A percentile compares a stretch with the other conserved stretches of the same genome.
Evolutionary conservation across 2,797 vertebrate genomes (phyloP).

Genomic region (Nyctibius grandis): DNA sequence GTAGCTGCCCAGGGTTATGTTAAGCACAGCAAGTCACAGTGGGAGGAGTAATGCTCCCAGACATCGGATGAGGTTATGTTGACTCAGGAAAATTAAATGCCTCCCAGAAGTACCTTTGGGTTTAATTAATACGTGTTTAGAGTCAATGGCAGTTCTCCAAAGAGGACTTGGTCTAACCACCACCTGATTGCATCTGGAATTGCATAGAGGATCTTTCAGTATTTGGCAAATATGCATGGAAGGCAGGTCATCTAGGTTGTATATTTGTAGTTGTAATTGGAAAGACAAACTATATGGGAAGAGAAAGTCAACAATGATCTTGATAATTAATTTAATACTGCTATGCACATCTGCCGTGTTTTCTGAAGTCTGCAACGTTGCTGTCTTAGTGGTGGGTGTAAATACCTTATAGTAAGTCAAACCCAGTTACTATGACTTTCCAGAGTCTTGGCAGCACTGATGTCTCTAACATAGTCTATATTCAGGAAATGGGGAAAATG

Average conservation of each 20-base stretch:
- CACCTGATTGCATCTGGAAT: not conserved
- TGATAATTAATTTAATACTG: not conserved
- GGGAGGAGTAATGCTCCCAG: not conserved
- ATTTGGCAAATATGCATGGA: not conserved
- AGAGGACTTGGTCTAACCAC: not conserved
- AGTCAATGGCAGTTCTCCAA: not conserved
- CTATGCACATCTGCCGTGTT: not conserved
- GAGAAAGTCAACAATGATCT: conserved; percentile 6
- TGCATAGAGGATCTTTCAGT: not conserved
- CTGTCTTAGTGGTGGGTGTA: not conserved
- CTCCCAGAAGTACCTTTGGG: not conserved
- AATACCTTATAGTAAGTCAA: not conserved
- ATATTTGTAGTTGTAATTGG: conserved; percentile 13
- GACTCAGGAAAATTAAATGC: not conserved
- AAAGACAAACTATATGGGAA: conserved; percentile 10
- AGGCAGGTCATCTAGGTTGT: not conserved
- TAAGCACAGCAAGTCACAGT: not conserved
- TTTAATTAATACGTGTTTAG: conserved; percentile 19
- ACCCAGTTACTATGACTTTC: not conserved
- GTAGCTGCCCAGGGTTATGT: not conserved
- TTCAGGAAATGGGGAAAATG: not conserved
- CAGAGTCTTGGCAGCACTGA: not conserved
- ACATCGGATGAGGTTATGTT: not conserved
- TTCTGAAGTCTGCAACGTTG: not conserved
- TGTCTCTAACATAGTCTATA: not conserved